Conservation (phyloP, 2,888 invertebrate species). For the Pammene fasciana region DNA sequence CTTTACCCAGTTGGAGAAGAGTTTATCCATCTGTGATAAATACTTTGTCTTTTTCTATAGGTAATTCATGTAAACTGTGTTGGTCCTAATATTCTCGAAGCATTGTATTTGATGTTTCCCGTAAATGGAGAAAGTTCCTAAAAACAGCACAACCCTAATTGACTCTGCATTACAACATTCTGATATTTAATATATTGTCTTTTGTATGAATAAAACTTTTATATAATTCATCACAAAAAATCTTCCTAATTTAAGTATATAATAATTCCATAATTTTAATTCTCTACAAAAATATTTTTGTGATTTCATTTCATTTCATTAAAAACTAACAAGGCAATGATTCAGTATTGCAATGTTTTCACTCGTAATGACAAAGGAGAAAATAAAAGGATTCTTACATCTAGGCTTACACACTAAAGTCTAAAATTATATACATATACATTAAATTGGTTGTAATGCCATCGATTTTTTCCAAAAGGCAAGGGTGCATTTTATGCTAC, state of each 20-base stretch:
- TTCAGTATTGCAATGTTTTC: conserved; percentile 44
- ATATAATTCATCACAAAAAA: conserved; percentile 11
- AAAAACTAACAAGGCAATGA: conserved; percentile 64
- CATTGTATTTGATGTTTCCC: no score
- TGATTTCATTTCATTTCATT: conserved; percentile 46
- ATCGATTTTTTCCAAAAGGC: conserved; percentile 52
- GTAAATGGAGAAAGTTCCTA: no score
- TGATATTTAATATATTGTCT: conserved; percentile 10
- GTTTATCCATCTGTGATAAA: no score
- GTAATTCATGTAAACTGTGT: no score
- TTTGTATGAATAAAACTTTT: not conserved
- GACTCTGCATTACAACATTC: conserved; percentile 13
- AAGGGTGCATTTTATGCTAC: conserved; percentile 71
- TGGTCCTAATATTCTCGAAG: no score
- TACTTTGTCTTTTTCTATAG: no score
- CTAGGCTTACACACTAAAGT: conserved; percentile 27
- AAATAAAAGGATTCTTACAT: conserved; percentile 50
- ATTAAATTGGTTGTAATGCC: conserved; percentile 40
- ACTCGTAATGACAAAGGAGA: conserved; percentile 44
- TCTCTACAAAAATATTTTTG: conserved; percentile 43
- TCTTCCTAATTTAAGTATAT: conserved; percentile 24
- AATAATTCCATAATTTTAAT: conserved; percentile 27
- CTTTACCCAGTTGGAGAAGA: no score
- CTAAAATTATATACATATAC: conserved; percentile 40
- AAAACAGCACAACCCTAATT: no score